Evolutionary conservation across 2,888 invertebrate species (phyloP).

Genomic region (Schizotus pectinicornis): DNA sequence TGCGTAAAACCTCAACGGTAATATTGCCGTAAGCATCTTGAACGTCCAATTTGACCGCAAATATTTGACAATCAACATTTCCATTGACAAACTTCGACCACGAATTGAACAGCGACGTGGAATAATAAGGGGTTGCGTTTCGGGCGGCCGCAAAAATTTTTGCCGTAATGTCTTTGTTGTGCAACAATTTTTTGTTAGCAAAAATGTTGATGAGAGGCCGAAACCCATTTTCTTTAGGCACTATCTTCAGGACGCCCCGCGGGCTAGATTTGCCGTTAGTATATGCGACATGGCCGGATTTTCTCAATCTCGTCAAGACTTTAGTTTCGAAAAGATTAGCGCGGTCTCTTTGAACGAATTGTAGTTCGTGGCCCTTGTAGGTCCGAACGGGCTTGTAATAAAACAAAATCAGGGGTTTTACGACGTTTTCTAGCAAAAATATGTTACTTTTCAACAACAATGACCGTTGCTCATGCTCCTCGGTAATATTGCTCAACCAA

Average conservation of each 20-base stretch:
- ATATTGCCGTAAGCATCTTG: conserved; percentile 41
- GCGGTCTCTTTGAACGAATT: conserved; percentile 28
- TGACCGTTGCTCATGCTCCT: background rate
- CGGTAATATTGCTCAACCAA: conserved; percentile 26
- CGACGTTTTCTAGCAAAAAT: conserved; percentile 32
- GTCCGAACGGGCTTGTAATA: conserved; percentile 33
- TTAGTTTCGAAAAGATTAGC: conserved; percentile 31
- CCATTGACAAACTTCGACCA: conserved; percentile 31
- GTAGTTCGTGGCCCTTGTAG: conserved; percentile 27
- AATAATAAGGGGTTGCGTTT: no score
- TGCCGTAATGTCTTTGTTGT: conserved; percentile 13
- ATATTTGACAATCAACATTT: conserved; percentile 19
- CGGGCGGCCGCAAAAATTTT: conserved; percentile 5
- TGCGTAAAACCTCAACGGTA: conserved; percentile 24
- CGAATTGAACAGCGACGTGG: conserved; percentile 18
- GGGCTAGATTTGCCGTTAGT: background rate
- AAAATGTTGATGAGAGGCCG: conserved; percentile 33
- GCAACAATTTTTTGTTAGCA: conserved; percentile 5
- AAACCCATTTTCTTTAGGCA: conserved; percentile 35
- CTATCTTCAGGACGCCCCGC: conserved; percentile 33
- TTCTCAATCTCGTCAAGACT: conserved; percentile 2
- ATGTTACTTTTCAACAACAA: conserved; percentile 21
- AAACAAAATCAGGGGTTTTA: conserved; percentile 36
- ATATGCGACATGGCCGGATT: background rate
- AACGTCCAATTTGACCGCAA: conserved; percentile 36